Evolutionary conservation across 2,888 invertebrate genomes (phyloP).

Genomic region (Ennomos erosarius): DNA sequence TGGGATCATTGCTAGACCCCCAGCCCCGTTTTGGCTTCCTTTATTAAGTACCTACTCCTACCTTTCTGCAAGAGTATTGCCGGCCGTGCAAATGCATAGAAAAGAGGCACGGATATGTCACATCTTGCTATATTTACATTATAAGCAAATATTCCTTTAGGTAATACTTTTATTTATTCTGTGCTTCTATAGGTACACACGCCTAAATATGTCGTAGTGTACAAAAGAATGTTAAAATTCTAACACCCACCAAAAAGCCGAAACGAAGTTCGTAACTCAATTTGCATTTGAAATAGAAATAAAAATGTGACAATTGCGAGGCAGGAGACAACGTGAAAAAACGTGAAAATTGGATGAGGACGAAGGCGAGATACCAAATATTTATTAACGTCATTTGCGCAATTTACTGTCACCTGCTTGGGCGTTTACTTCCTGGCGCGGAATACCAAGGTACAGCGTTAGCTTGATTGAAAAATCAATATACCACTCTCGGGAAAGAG

Average conservation of each 20-base stretch:
- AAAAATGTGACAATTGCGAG: conserved; percentile 60
- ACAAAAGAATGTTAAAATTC: conserved; percentile 56
- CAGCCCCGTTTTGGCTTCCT: too few species aligned
- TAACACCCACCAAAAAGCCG: conserved; percentile 53
- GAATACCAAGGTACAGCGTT: conserved; percentile 14
- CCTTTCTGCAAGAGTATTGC: too few species aligned
- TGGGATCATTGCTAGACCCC: too few species aligned
- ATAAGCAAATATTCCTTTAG: too few species aligned
- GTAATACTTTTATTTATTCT: too few species aligned
- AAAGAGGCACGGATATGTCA: too few species aligned
- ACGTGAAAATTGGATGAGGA: conserved; percentile 49
- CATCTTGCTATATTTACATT: too few species aligned
- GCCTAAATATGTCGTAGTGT: conserved; percentile 14
- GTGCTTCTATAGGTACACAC: conserved; percentile 1
- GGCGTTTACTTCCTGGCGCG: conserved; percentile 20
- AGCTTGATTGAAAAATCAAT: conserved; percentile 33
- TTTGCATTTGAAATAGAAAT: conserved; percentile 67
- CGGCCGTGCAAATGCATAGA: too few species aligned
- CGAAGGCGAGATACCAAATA: conserved; percentile 42
- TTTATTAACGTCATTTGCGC: conserved; percentile 49
- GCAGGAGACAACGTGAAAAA: conserved; percentile 40
- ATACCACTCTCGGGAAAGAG: background rate
- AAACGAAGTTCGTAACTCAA: conserved; percentile 70
- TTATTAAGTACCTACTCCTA: too few species aligned
- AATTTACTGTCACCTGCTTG: conserved; percentile 41